Evolutionary conservation across 2,113 vertebrate genomes (phyloP).

Genomic region (Zosterops borbonicus): DNA sequence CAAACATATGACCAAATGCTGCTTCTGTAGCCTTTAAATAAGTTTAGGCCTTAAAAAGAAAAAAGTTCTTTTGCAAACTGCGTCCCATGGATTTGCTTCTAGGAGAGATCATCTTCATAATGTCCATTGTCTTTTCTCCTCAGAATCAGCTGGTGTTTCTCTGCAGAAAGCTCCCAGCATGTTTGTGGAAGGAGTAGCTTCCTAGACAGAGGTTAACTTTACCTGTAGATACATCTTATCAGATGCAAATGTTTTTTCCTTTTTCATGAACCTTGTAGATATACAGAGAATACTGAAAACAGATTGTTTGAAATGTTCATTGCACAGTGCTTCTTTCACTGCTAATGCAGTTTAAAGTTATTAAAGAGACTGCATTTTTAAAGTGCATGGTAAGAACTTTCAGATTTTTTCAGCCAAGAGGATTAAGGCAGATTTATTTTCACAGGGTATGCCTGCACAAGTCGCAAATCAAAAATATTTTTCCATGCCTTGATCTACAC

Average conservation of each 20-base stretch:
- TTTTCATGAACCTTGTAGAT: neutral
- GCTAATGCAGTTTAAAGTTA: neutral
- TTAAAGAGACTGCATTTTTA: slow-evolving; percentile 17
- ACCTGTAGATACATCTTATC: neutral
- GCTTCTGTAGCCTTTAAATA: neutral
- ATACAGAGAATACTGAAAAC: neutral
- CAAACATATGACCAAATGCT: neutral
- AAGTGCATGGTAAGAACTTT: neutral
- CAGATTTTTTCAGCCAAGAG: neutral
- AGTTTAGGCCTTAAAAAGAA: neutral
- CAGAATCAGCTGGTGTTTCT: neutral
- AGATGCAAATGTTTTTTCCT: neutral
- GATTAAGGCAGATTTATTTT: slow-evolving; percentile 36
- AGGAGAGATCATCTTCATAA: neutral
- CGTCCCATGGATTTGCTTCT: neutral
- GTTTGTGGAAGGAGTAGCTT: neutral
- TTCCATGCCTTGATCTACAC: neutral
- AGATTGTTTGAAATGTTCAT: neutral
- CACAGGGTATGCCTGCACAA: neutral
- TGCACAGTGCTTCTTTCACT: neutral
- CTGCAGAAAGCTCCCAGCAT: neutral
- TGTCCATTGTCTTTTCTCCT: neutral
- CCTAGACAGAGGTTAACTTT: neutral
- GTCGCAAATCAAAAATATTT: neutral
- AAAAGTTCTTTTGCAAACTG: neutral